Conservation (phyloP, 2,797 vertebrate genomes). For the Tiaroga cobitis region DNA sequence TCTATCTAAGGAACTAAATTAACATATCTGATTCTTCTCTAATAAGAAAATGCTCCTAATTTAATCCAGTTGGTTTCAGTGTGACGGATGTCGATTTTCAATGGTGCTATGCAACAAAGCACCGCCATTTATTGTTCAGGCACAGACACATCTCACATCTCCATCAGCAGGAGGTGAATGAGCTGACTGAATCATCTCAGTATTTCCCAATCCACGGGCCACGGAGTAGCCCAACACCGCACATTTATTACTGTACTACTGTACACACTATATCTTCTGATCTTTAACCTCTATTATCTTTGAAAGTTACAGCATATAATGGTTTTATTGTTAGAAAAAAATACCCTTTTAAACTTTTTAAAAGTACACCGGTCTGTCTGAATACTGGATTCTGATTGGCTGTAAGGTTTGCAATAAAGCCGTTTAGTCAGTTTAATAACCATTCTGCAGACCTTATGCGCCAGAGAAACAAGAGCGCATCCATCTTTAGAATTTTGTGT, state of each 20-base stretch:
- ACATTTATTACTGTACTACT: no score
- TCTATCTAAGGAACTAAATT: background rate
- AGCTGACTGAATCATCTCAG: slow-evolving; percentile 11
- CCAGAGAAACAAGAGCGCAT: no score
- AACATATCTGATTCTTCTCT: slow-evolving; percentile 3
- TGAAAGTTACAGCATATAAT: background rate
- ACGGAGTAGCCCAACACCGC: background rate
- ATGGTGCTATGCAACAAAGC: background rate
- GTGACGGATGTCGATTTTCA: background rate
- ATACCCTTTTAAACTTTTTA: background rate
- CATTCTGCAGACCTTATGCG: no score
- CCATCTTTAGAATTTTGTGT: no score
- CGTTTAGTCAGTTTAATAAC: background rate
- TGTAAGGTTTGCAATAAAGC: background rate
- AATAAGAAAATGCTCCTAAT: background rate
- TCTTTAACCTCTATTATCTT: background rate
- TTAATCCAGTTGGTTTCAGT: background rate
- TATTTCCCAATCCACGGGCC: slow-evolving; percentile 13
- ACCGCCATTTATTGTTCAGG: background rate
- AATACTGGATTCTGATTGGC: background rate
- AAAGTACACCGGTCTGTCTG: background rate
- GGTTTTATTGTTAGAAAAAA: background rate
- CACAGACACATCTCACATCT: slow-evolving; percentile 20
- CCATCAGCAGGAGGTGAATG: background rate
- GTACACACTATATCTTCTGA: background rate